phyloP scores from a whole-genome alignment of 1,140 invertebrate genomes.

The Nasonia vitripennis region DNA sequence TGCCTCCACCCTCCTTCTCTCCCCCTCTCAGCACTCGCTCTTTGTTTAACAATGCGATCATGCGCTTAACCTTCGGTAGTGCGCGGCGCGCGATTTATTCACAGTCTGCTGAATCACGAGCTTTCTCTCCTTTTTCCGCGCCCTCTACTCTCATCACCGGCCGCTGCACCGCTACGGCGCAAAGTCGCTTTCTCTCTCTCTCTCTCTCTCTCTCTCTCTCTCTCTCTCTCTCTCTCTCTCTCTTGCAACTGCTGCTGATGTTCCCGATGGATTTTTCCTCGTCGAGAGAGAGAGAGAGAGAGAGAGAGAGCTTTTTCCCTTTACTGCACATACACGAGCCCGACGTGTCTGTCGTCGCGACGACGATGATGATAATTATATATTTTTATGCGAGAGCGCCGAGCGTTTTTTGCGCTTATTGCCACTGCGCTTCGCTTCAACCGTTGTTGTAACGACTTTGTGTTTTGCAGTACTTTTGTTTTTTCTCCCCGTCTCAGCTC shows the following conservation, averaged over 20 bases:
- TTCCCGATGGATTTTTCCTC: not conserved
- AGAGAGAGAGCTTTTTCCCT: not conserved
- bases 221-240: not conserved
- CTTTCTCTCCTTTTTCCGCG: slow-evolving; percentile 11
- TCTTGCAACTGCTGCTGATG: not conserved
- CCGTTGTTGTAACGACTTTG: too few species aligned
- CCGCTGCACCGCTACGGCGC: not conserved
- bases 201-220: not conserved
- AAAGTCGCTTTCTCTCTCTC: not conserved
- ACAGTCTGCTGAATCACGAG: slow-evolving; percentile 35
- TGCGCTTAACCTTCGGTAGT: slow-evolving; percentile 31
- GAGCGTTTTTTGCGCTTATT: not conserved
- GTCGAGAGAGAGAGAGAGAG: not conserved
- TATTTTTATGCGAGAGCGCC: not conserved
- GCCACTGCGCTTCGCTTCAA: too few species aligned
- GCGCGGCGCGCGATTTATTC: slow-evolving; percentile 22
- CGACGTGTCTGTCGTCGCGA: too few species aligned
- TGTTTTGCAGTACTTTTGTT: too few species aligned
- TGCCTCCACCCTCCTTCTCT: not conserved
- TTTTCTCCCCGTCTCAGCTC: too few species aligned
- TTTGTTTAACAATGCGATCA: slow-evolving; percentile 40
- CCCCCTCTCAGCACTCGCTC: not conserved
- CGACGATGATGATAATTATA: slow-evolving; percentile 1
- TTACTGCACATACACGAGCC: too few species aligned
- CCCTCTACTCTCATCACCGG: not conserved